Conservation (phyloP, 2,888 invertebrate species). For the Andrena flavipes region DNA sequence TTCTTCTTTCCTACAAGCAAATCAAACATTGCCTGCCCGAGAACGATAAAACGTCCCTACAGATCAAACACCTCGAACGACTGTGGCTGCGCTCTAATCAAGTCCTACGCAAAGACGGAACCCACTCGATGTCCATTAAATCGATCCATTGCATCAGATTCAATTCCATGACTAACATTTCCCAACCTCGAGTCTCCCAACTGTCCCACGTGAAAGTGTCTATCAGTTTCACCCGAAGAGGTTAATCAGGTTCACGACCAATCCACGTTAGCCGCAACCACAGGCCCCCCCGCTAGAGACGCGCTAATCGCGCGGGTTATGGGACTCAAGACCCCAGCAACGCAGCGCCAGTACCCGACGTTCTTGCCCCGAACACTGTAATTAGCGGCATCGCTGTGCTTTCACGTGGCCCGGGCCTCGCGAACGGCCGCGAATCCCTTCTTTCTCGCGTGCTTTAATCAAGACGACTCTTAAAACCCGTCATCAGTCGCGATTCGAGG, state of each 20-base stretch:
- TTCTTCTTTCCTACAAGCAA: too few relatives aligned
- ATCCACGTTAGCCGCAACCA: constrained; percentile 6
- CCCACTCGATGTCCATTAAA: background rate
- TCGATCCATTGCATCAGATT: constrained; percentile 1
- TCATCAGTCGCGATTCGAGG: constrained; percentile 42
- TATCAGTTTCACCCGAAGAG: constrained; percentile 14
- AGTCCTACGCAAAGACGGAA: background rate
- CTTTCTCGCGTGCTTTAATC: constrained; percentile 33
- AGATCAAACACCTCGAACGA: too few relatives aligned
- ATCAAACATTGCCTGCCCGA: too few relatives aligned
- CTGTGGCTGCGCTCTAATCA: too few relatives aligned
- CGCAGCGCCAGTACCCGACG: background rate
- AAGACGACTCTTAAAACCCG: constrained; percentile 42
- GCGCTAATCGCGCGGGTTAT: constrained; percentile 34
- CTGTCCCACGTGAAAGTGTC: constrained; percentile 15
- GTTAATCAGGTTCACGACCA: constrained; percentile 40
- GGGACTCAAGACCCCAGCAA: constrained; percentile 6
- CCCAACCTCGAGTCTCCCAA: background rate
- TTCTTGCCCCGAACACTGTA: constrained; percentile 27
- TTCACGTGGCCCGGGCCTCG: too few relatives aligned
- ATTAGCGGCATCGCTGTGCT: constrained; percentile 11
- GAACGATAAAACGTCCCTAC: too few relatives aligned
- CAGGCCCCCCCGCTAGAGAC: background rate
- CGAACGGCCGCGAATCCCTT: constrained; percentile 5
- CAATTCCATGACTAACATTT: background rate